phyloP scores from a whole-genome alignment of 2,113 vertebrate species.

The Tetrao urogallus region DNA sequence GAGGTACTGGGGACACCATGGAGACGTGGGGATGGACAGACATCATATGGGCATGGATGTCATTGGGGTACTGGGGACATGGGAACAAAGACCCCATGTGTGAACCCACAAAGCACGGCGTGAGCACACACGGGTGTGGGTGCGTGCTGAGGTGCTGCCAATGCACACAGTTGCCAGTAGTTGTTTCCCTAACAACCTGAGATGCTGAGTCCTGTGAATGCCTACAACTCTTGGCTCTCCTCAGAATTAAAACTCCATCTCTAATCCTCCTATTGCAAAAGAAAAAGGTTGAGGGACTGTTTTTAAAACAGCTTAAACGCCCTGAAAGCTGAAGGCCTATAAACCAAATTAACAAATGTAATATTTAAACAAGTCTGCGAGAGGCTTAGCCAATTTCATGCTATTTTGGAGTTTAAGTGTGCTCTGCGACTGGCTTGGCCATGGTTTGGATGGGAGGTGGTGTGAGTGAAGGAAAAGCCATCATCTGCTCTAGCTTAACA shows the following conservation, averaged over 20 bases:
- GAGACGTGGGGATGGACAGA: too few species aligned
- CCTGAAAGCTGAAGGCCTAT: neutral
- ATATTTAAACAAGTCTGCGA: constrained; percentile 14
- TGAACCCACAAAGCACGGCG: neutral
- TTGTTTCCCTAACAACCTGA: neutral
- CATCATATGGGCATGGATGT: too few species aligned
- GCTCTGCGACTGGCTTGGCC: neutral
- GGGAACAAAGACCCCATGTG: neutral
- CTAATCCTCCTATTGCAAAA: neutral
- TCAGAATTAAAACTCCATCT: constrained; percentile 8
- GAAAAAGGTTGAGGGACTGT: neutral
- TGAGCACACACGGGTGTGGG: fast-evolving
- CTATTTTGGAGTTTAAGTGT: neutral
- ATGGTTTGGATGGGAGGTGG: neutral
- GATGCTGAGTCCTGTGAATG: neutral
- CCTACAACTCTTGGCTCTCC: neutral
- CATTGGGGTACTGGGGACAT: too few species aligned
- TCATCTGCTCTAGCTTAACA: neutral
- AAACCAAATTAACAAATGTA: constrained; percentile 12
- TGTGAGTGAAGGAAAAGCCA: neutral
- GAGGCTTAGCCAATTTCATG: neutral
- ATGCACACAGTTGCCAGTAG: neutral
- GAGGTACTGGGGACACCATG: too few species aligned
- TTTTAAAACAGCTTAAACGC: neutral
- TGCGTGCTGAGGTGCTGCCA: neutral